A percentile compares a stretch with the other conserved stretches of the same genome.
Evolutionary conservation across 2,888 invertebrate species (phyloP).

Genomic region (Sialis fuliginosa): DNA sequence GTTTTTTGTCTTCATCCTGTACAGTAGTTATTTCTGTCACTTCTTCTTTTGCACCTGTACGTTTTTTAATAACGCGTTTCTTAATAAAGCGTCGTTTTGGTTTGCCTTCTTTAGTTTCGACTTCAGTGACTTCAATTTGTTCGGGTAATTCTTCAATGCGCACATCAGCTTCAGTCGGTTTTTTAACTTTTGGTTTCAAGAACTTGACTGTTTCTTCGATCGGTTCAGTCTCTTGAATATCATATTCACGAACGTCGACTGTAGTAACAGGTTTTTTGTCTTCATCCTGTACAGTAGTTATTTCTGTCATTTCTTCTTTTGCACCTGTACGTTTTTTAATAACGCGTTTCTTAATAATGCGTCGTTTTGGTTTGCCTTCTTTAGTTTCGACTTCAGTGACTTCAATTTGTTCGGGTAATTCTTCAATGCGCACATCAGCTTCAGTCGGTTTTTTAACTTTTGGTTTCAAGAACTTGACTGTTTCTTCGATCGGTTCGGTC

Average conservation of each 20-base stretch:
- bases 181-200: conserved; percentile 11
- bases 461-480: not conserved
- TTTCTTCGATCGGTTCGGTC: conserved; percentile 1
- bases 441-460: not conserved
- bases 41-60: conserved; percentile 21
- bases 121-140: conserved; percentile 14
- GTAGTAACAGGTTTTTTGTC: conserved; percentile 14
- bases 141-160: conserved; percentile 13
- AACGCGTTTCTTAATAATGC: conserved; percentile 13
- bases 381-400: conserved; percentile 13
- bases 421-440: conserved; percentile 11
- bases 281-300: conserved; percentile 13
- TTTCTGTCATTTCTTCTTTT: conserved; percentile 19
- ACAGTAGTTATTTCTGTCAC: conserved; percentile 23
- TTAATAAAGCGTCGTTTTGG: conserved; percentile 20
- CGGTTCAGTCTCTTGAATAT: not conserved
- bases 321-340: conserved; percentile 15
- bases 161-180: conserved; percentile 14
- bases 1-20: conserved; percentile 22
- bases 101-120: conserved; percentile 21
- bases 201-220: conserved; percentile 4
- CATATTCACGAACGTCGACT: conserved; percentile 8
- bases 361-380: conserved; percentile 11
- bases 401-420: conserved; percentile 16
- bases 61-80: conserved; percentile 17